A percentile compares a stretch with the other conserved stretches of the same genome.
phyloP scores from a whole-genome alignment of 1,140 invertebrate species.

The Aphis gossypii region DNA sequence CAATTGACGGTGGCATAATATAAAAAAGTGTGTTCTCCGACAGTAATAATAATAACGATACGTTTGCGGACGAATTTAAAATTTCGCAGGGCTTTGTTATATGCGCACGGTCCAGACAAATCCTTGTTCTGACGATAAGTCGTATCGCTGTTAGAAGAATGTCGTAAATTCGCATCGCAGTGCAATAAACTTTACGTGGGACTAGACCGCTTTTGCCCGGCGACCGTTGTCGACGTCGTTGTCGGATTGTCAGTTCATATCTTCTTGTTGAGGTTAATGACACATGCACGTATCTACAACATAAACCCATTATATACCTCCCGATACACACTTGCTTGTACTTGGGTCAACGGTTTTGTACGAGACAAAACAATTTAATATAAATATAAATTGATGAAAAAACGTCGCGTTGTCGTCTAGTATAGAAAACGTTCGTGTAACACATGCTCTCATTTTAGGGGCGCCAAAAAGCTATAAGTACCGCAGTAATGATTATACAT shows the following conservation, averaged over 20 bases:
- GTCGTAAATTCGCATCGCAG: background rate
- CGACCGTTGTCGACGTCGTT: background rate
- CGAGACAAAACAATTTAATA: background rate
- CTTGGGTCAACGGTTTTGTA: background rate
- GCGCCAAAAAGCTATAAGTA: too few relatives aligned
- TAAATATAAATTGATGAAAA: background rate
- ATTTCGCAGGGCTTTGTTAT: background rate
- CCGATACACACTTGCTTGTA: background rate
- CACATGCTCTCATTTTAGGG: too few relatives aligned
- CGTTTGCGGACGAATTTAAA: background rate
- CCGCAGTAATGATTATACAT: background rate
- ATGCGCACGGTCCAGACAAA: background rate
- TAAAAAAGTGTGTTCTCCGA: background rate
- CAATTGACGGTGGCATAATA: background rate
- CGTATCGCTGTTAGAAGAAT: background rate
- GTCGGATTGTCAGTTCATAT: conserved; percentile 12
- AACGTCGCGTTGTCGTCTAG: background rate
- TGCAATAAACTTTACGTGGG: conserved; percentile 31
- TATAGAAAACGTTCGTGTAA: background rate
- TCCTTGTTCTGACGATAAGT: background rate
- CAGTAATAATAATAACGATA: background rate
- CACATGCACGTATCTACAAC: background rate
- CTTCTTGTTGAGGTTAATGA: conserved; percentile 27
- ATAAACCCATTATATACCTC: background rate
- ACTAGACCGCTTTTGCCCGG: background rate